These are phyloP conservation scores for Cathartes aura DNA, from an alignment of 2,113 vertebrate species.

Conservation along the genomic window DNA sequence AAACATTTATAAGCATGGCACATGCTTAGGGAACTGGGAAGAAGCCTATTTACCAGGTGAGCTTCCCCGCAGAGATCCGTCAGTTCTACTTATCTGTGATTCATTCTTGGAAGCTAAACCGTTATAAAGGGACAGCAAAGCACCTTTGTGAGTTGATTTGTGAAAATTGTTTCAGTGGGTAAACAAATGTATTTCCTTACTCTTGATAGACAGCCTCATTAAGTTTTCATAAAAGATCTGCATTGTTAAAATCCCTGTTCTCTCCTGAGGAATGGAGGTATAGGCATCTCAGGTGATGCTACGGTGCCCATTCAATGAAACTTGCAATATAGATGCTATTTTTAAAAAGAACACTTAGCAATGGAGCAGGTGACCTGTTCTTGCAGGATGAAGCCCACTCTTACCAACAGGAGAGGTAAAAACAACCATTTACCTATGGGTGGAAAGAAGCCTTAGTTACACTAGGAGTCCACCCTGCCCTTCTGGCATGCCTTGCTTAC, in stretches of 20 bases:
- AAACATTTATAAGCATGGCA: not conserved
- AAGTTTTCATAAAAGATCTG: constrained; percentile 62
- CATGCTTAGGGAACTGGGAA: not conserved
- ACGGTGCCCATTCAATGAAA: not conserved
- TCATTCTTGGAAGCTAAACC: not conserved
- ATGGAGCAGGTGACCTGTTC: not conserved
- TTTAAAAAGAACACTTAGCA: constrained; percentile 1
- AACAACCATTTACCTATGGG: not conserved
- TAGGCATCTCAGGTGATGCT: not conserved
- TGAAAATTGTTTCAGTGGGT: not conserved
- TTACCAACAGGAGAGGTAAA: not conserved
- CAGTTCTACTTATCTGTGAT: not conserved
- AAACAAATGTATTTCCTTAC: constrained; percentile 40
- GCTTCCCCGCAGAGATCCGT: not conserved
- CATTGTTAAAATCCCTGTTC: constrained; percentile 63
- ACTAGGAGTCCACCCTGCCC: not conserved
- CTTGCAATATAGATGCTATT: not conserved
- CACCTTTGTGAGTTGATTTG: not conserved
- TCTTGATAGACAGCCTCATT: constrained; percentile 49
- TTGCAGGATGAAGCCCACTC: not conserved
- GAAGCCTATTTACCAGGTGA: not conserved
- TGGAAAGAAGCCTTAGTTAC: not conserved
- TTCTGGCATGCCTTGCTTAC: not conserved
- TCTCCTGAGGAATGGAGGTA: not conserved
- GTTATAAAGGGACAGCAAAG: not conserved